Evolutionary conservation across 2,113 vertebrate genomes (phyloP).

Genomic region (Sinocyclocheilus rhinocerous): DNA sequence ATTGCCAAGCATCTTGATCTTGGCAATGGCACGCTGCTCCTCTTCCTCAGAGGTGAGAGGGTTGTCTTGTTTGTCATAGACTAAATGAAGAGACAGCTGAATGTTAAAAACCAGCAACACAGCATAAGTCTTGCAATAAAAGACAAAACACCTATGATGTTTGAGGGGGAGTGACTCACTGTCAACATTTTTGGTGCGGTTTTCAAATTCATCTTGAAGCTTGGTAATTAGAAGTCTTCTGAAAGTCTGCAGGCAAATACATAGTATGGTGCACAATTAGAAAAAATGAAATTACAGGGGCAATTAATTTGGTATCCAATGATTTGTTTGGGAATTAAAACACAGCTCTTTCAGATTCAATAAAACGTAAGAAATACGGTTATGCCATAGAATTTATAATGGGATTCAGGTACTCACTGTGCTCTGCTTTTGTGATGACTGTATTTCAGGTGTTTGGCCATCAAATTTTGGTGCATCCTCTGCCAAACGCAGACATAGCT

Average conservation of each 20-base stretch:
- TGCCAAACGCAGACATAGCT: constrained; percentile 99
- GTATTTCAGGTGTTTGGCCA: constrained; percentile 97
- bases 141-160: neutral
- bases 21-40: constrained; percentile 99
- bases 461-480: constrained; percentile 99
- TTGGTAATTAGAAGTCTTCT: constrained; percentile 99
- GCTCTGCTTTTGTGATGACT: constrained; percentile 99
- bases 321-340: neutral
- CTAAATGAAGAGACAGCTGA: constrained; percentile 66
- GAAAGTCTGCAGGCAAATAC: constrained; percentile 84
- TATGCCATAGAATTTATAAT: neutral
- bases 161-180: constrained; percentile 73
- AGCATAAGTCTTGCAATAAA: neutral
- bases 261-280: neutral
- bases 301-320: neutral
- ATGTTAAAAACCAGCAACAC: neutral
- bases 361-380: neutral
- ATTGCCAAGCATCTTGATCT: constrained; percentile 99
- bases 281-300: neutral
- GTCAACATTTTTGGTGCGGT: constrained; percentile 99
- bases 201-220: constrained; percentile 99
- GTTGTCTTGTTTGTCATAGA: constrained; percentile 99
- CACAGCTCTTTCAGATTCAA: neutral
- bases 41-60: constrained; percentile 99
- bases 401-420: constrained; percentile 81